Percentiles rank a stretch among this genome's conserved stretches.
phyloP scores from a whole-genome alignment of 92 coral and sea anemone species.

The Palythoa heliodiscus region DNA sequence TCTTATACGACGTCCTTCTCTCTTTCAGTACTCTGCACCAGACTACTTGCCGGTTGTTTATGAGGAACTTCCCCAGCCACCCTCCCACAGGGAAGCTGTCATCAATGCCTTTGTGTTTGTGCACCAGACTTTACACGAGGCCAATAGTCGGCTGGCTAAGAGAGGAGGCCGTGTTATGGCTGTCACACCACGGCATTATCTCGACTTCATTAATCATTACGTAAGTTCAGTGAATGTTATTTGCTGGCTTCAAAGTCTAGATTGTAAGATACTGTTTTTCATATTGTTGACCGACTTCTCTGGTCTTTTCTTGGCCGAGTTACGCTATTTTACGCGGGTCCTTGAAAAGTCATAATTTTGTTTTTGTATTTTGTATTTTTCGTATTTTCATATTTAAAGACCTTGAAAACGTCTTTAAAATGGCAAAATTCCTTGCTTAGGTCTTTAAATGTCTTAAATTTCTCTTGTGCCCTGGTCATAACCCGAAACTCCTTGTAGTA shows the following conservation, averaged over 20 bases:
- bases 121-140: constrained; percentile 97
- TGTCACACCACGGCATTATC: constrained; percentile 94
- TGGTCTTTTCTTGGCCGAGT: too few relatives aligned
- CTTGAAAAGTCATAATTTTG: too few relatives aligned
- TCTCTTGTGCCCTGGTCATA: too few relatives aligned
- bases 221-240: constrained; percentile 55
- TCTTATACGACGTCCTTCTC: constrained; percentile 1
- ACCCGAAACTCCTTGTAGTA: too few relatives aligned
- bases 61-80: constrained; percentile 90
- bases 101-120: constrained; percentile 97
- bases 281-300: too few relatives aligned
- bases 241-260: not conserved
- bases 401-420: too few relatives aligned
- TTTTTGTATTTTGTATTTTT: too few relatives aligned
- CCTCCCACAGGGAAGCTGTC: constrained; percentile 98
- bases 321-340: too few relatives aligned
- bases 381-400: too few relatives aligned
- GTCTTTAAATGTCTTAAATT: too few relatives aligned
- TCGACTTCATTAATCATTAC: constrained; percentile 96
- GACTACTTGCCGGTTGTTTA: constrained; percentile 94
- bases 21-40: constrained; percentile 85
- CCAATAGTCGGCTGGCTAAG: constrained; percentile 88
- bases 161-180: constrained; percentile 97
- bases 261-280: not conserved
- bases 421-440: too few relatives aligned